Evolutionary conservation across 2,113 vertebrate genomes (phyloP).

Genomic region (Tragelaphus imberbis): DNA sequence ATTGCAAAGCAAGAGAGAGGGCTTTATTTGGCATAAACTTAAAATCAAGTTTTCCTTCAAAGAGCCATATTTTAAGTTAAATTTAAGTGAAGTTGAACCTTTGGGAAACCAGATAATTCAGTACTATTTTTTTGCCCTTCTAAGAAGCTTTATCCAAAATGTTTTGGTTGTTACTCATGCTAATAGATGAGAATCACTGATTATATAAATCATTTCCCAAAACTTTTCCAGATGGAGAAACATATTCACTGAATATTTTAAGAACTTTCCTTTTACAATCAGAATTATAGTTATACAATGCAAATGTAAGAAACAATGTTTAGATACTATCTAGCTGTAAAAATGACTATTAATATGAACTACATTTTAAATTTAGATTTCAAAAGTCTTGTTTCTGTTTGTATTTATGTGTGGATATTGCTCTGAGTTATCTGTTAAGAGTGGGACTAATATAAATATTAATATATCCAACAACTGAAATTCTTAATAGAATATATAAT

Average conservation of each 20-base stretch:
- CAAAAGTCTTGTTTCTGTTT: neutral
- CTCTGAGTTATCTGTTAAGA: neutral
- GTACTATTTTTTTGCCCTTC: neutral
- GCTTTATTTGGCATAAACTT: neutral
- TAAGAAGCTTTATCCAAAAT: neutral
- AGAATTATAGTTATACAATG: neutral
- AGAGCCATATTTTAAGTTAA: neutral
- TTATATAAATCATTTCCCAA: neutral
- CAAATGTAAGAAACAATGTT: neutral
- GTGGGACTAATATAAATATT: neutral
- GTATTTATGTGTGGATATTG: neutral
- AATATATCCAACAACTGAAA: neutral
- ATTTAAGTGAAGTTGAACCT: neutral
- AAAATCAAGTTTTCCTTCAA: conserved; percentile 2
- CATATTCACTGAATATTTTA: neutral
- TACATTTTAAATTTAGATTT: neutral
- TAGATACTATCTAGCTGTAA: neutral
- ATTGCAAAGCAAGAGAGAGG: neutral
- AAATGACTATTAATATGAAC: neutral
- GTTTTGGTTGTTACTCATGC: neutral
- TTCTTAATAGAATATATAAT: neutral
- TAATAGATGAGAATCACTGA: neutral
- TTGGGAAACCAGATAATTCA: neutral
- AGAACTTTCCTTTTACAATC: neutral
- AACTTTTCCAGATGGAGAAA: neutral